These are phyloP conservation scores for Urocitellus parryii DNA, from an alignment of 2,113 vertebrate species.

Conservation along the genomic window DNA sequence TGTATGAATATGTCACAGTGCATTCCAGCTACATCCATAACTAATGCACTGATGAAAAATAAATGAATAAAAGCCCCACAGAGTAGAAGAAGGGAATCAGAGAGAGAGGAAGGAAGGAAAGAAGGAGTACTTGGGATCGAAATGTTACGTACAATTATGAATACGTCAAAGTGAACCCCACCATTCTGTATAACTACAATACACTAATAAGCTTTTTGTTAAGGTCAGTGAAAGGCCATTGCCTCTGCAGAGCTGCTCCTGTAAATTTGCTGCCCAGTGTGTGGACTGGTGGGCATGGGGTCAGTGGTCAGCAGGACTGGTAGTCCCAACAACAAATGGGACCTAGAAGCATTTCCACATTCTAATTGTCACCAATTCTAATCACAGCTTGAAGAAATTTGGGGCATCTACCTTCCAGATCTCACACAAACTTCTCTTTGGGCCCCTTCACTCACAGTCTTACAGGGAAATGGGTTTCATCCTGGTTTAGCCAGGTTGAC, in stretches of 20 bases:
- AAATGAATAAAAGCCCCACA: no score
- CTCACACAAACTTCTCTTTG: background rate
- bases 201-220: no score
- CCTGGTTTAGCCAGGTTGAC: background rate
- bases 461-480: conserved; percentile 4
- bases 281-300: background rate
- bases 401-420: background rate
- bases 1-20: no score
- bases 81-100: no score
- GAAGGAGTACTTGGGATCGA: no score
- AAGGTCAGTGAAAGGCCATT: background rate
- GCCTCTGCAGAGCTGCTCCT: background rate
- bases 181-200: no score
- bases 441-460: background rate
- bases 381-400: background rate
- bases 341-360: background rate
- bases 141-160: no score
- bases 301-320: background rate
- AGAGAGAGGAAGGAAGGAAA: no score
- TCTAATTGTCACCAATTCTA: background rate
- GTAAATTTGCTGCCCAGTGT: background rate
- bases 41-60: no score
- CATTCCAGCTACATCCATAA: no score
- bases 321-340: background rate
- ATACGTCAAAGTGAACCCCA: no score